Conservation (phyloP, 1,140 invertebrate genomes). For the Oedothorax gibbosus region DNA sequence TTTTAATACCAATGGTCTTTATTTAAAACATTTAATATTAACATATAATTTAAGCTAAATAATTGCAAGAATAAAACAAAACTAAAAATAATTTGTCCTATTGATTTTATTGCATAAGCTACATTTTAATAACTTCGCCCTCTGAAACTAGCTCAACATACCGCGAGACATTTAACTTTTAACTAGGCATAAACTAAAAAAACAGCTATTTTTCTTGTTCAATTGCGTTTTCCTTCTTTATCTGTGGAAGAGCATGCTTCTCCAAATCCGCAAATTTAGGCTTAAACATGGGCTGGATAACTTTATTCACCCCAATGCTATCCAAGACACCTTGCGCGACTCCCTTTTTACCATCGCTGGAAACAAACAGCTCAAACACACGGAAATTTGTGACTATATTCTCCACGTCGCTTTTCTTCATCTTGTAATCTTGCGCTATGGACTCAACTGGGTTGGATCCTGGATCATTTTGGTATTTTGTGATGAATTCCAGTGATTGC, state of each 20-base stretch:
- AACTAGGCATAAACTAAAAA: neutral
- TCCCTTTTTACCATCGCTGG: constrained; percentile 20
- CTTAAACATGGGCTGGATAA: constrained; percentile 23
- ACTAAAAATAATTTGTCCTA: too few species aligned
- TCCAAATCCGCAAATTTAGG: constrained; percentile 31
- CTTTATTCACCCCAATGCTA: constrained; percentile 19
- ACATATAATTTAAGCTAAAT: too few species aligned
- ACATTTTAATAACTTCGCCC: too few species aligned
- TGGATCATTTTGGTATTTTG: constrained; percentile 74
- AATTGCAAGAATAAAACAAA: too few species aligned
- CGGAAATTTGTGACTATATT: constrained; percentile 41
- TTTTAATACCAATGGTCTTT: too few species aligned
- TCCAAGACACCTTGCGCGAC: neutral
- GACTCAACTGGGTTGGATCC: constrained; percentile 71
- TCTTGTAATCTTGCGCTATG: constrained; percentile 77
- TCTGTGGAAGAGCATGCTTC: neutral
- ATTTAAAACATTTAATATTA: too few species aligned
- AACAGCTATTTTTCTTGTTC: neutral
- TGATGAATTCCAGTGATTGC: constrained; percentile 73
- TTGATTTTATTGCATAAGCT: too few species aligned
- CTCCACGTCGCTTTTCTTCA: constrained; percentile 38
- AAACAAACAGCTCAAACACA: constrained; percentile 29
- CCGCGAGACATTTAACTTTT: too few species aligned
- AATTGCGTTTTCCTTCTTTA: too few species aligned
- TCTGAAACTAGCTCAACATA: too few species aligned